Conservation (phyloP, 2,113 vertebrate species). For the Pomatorhinus ruficollis region DNA sequence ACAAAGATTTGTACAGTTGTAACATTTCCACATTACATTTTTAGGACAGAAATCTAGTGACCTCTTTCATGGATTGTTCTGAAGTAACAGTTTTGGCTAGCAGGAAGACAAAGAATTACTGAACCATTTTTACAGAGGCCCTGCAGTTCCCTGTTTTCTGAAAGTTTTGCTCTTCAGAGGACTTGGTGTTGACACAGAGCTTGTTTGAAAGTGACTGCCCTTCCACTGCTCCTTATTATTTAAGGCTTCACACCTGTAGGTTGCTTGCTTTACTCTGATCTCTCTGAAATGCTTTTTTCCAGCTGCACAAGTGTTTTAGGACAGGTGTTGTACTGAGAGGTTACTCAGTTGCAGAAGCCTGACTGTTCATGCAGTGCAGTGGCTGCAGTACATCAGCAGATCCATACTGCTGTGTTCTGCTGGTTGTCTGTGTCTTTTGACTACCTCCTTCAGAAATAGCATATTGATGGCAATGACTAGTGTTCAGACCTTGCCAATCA, state of each 20-base stretch:
- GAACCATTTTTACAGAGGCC: conserved; percentile 62
- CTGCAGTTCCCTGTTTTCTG: conserved; percentile 69
- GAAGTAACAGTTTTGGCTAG: neutral
- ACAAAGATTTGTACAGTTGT: neutral
- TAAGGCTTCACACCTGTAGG: conserved; percentile 62
- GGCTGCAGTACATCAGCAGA: conserved; percentile 35
- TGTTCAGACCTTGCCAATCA: conserved; percentile 83
- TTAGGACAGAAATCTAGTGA: neutral
- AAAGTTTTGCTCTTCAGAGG: conserved; percentile 75
- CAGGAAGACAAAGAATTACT: conserved; percentile 63
- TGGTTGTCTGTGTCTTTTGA: conserved; percentile 60
- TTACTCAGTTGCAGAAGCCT: conserved; percentile 11
- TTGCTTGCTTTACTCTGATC: conserved; percentile 59
- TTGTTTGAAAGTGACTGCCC: conserved; percentile 54
- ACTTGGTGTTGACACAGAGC: conserved; percentile 57
- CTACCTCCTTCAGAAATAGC: conserved; percentile 71
- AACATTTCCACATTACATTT: neutral
- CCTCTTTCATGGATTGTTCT: neutral
- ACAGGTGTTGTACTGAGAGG: conserved; percentile 30
- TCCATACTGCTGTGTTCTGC: conserved; percentile 51
- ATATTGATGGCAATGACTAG: conserved; percentile 81
- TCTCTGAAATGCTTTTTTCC: neutral
- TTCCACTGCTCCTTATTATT: conserved; percentile 65
- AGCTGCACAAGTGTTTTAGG: neutral
- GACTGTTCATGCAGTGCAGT: neutral